Evolutionary conservation across 1,140 invertebrate genomes (phyloP), one percentile per base, ranked within the genome.

Genomic region (Bilobella aurantiaca): DNA sequence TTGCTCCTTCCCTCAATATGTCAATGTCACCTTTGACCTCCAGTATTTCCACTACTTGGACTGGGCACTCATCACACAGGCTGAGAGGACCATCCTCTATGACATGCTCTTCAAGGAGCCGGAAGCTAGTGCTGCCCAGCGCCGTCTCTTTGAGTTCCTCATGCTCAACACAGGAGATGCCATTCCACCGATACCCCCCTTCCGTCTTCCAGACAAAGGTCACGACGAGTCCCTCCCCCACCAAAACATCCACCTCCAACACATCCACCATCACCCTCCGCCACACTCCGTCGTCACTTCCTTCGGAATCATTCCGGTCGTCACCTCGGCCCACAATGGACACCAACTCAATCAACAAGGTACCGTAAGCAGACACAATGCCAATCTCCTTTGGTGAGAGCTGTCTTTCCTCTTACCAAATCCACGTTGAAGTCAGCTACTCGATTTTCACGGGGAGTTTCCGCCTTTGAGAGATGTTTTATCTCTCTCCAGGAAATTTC

Each of bases 51-150:
- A 68, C 32, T 71, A 66, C 56, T 47, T 71, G 64, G 66, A 67
- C 61, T 49, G 66, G 42, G 53, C 66, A 16, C 60, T 46, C 23
- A 64, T 62, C 25, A 66, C 68, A 57, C 53, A 66, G 58, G 70
- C 70, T 23, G 70, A 72, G 46, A 58, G 64, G 47, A 67, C 67
- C 5, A 72, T 72, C 66, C 67, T 72, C n/a, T 59, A 63, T 18
- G 66, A 69, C 25, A 72, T 72, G 64, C 68, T 65, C 28, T 72
- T 64, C 46, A 65, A 66, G 53, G 56, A 56, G 16, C 68, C 62
- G 16, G 62, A 63, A 12, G 25, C 23, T n/a, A 62, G 21, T 28
- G 49, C 63, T 21, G 42, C 42, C 30, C 47, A 53, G 31, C 34
- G 18, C 8, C 34, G 34, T 12, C 34, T 42, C 18, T 42, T 42